Evolutionary conservation across 35 echinoderm and acorn worm genomes (phyloP).

Genomic region (Heliocidaris tuberculata): DNA sequence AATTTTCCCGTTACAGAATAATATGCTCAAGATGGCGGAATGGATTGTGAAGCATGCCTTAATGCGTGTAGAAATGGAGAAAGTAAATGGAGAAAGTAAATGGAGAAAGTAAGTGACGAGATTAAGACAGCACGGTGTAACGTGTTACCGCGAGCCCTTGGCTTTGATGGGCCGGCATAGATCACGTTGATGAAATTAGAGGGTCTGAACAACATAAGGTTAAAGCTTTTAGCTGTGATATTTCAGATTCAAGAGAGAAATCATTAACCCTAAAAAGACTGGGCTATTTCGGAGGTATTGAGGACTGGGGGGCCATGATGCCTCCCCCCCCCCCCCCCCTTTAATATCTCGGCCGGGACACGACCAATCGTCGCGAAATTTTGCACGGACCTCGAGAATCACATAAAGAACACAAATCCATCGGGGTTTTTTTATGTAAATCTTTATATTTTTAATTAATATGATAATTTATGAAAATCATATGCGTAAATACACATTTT

Average conservation of each 20-base stretch:
- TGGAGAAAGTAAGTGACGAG: neutral
- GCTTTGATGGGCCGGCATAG: neutral
- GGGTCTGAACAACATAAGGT: neutral
- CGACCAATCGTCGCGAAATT: too few relatives aligned
- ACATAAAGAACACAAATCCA: too few relatives aligned
- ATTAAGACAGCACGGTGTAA: neutral
- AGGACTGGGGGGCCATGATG: too few relatives aligned
- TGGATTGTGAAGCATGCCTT: neutral
- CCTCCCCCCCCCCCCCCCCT: too few relatives aligned
- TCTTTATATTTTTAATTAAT: too few relatives aligned
- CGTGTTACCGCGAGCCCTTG: neutral
- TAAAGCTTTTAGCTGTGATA: neutral
- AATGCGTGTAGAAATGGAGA: neutral
- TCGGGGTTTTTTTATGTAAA: too few relatives aligned
- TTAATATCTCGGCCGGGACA: too few relatives aligned
- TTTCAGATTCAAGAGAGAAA: neutral
- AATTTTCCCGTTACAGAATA: neutral
- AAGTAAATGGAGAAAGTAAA: neutral
- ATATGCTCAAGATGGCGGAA: neutral
- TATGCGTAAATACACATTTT: too few relatives aligned
- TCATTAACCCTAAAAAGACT: too few relatives aligned
- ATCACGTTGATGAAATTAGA: neutral
- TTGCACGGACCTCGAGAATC: too few relatives aligned
- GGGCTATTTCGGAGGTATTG: too few relatives aligned
- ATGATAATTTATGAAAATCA: too few relatives aligned